Evolutionary conservation across 2,888 invertebrate species (phyloP), one percentile per base, ranked within the genome.

Genomic region (Ichneumoninae sp.): DNA sequence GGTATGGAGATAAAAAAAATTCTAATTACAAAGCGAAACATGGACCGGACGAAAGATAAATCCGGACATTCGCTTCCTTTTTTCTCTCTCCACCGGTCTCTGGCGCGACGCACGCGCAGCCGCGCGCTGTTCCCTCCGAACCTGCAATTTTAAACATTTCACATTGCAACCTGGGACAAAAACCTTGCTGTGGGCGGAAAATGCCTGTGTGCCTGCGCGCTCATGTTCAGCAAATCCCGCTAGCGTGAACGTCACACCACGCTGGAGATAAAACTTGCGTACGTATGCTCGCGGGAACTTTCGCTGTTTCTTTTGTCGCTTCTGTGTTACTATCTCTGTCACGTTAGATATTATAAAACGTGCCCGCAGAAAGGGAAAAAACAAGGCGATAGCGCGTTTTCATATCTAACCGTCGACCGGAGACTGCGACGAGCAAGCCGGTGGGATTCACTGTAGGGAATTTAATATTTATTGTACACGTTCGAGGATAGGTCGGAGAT

Each of bases 61-160:
- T 90, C 86, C 88, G 87, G 81, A 73, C 87, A 83, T 76, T 33
- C 54, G 63, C 30, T 54, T 69, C 52, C 50, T 74, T 26, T 33
- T 30, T 54, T 54, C 26, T 52, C 26, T 52, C 54, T 71, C 81
- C 75, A 30, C 65, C 70, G 40, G 50, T 60, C 54, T 75, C 69
- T 16, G 33, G 60, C 33, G 74, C 40, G 40, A 40, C 40, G 69
- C 69, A 60, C 69, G 73, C 83, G 50, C 22, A 22, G 69, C 70
- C 44, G 44, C 68, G 65, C 33, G 73, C 63, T 69, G 60, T 85
- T 86, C 87, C 87, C 81, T 81, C 83, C 89, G 13, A 83, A 86
- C 84, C 86, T 86, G 87, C 88, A 90, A 90, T 90, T 90, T 90
- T 89, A 90, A 90, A 87, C 86, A 85, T 81, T 87, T 84, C 88